These are phyloP conservation scores for Protula sp. DNA, from an alignment of 2,888 invertebrate species.

Conservation along the genomic window DNA sequence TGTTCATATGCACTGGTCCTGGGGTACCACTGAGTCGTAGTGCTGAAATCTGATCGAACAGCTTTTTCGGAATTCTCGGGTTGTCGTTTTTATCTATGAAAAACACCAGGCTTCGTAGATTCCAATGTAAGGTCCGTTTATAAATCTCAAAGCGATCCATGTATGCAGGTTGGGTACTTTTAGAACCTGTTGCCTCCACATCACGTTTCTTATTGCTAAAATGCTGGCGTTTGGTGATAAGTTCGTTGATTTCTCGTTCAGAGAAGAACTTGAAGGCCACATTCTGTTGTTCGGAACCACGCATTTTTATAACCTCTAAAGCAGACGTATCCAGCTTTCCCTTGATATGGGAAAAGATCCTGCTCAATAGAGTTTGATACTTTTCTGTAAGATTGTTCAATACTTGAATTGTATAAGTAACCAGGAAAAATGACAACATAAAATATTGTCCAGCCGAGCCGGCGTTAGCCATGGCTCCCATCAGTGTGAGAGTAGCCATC, in stretches of 20 bases:
- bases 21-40: constrained; percentile 41
- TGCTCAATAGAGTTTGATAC: constrained; percentile 38
- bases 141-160: neutral
- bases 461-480: constrained; percentile 47
- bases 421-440: constrained; percentile 38
- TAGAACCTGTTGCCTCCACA: no score
- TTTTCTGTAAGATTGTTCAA: constrained; percentile 44
- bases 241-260: neutral
- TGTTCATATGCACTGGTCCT: constrained; percentile 40
- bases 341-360: constrained; percentile 39
- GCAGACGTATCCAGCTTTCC: constrained; percentile 35
- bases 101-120: constrained; percentile 2
- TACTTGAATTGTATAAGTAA: constrained; percentile 44
- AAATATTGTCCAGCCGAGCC: constrained; percentile 40
- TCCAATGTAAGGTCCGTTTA: neutral
- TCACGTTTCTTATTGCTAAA: neutral
- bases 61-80: constrained; percentile 38
- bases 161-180: no score
- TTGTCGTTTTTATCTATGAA: constrained; percentile 27
- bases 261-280: constrained; percentile 31
- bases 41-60: constrained; percentile 40
- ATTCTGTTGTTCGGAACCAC: constrained; percentile 39
- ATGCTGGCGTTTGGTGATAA: neutral
- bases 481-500: constrained; percentile 41
- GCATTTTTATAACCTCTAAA: constrained; percentile 37